Base-by-base conservation (phyloP, 2,888 invertebrate species). In the Pachymerium ferrugineum region DNA sequence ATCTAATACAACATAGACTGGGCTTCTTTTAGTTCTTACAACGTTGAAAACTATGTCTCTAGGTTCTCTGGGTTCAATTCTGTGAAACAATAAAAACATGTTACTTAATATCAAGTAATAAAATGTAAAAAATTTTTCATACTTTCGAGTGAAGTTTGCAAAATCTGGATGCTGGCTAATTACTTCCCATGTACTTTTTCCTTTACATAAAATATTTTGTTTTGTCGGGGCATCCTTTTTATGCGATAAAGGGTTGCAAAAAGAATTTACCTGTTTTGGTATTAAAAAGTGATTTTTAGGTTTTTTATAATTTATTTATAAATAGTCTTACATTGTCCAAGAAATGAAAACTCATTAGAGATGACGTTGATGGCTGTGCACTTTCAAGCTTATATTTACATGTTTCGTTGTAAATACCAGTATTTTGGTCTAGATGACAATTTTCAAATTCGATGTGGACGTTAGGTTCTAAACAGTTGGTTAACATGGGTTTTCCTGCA, bases 201-300 rank as follows among this genome's bases (percentile, higher is more conserved):
- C 81, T 19, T 78, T 77, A 76, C 82, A 82, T 69, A 82, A 76
- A 29, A 79, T 75, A 76, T 82, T 82, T 8, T 82, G 82, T 74
- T 79, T 79, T 74, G 79, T 82, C 0, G 81, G 81, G 1, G 81
- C 78, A 33, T 79, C 79, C 6, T 75, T 75, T 75, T 81, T 80
- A 76, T 82, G 82, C 12, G 47, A 33, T 1, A 3, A n/a, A 0
- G 31, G 16, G 25, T 73, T 16, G 30, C 75, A 75, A 62, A 75
- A 75, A 6, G 31, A 30, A 22, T 19, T 28, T 1, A 68, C 73
- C 75, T 75, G 22, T n/a, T n/a, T n/a, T n/a, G n/a, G n/a, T 2
- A 47, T 38, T 1, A 8, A 38, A 8, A 38, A 38, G n/a, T 38
- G 30, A 38, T 4, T 38, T 38, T n/a, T n/a, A n/a, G n/a, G n/a